These are phyloP conservation scores for Orthosia gothica DNA, from an alignment of 2,888 invertebrate genomes.

Conservation along the genomic window DNA sequence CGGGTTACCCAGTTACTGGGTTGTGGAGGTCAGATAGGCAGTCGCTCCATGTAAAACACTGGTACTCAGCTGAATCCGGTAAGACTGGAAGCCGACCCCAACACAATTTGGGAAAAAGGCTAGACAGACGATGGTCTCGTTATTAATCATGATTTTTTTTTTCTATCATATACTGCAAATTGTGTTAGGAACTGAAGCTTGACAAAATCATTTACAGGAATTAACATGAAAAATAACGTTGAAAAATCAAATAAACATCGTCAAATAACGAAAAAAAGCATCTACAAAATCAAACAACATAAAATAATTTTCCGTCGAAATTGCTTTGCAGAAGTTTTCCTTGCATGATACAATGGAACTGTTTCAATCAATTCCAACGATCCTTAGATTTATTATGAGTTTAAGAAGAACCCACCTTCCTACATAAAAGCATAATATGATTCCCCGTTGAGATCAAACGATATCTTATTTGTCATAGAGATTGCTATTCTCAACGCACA, in stretches of 20 bases:
- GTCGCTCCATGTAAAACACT: too few species aligned
- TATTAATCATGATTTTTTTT: neutral
- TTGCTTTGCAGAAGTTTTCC: neutral
- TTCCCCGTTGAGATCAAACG: slow-evolving; percentile 31
- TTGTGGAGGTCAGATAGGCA: too few species aligned
- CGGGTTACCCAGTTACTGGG: too few species aligned
- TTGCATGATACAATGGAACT: neutral
- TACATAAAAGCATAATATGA: slow-evolving; percentile 26
- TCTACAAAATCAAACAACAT: neutral
- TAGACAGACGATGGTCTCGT: too few species aligned
- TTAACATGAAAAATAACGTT: too few species aligned
- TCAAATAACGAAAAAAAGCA: too few species aligned
- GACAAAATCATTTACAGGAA: too few species aligned
- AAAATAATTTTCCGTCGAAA: neutral
- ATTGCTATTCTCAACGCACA: slow-evolving; percentile 21
- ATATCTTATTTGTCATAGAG: slow-evolving; percentile 32
- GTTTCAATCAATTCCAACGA: slow-evolving; percentile 10
- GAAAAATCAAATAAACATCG: too few species aligned
- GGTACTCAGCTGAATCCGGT: too few species aligned
- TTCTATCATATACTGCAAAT: neutral
- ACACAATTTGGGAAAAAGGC: too few species aligned
- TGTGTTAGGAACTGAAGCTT: neutral
- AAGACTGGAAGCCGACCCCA: too few species aligned
- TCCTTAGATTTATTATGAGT: neutral
- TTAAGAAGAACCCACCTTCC: neutral